Evolutionary conservation across 2,888 invertebrate species (phyloP).

Genomic region (Steinernema carpocapsae): DNA sequence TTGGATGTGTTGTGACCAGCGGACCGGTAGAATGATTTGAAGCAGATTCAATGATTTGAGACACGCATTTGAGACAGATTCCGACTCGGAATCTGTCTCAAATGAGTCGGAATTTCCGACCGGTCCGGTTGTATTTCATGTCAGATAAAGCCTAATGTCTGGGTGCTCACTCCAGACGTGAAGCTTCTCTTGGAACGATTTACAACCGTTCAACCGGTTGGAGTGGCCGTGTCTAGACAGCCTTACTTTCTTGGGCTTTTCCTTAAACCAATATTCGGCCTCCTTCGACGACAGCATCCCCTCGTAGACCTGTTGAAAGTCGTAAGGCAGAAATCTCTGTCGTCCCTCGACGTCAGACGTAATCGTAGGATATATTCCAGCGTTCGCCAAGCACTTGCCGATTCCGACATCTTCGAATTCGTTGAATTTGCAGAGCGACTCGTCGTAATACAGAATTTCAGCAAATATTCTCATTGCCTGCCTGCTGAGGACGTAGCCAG

Average conservation of each 20-base stretch:
- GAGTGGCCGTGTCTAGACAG: neutral
- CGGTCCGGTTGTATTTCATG: too few relatives aligned
- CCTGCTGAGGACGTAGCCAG: conserved; percentile 56
- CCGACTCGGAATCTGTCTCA: too few relatives aligned
- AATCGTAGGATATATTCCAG: conserved; percentile 52
- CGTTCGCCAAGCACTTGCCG: conserved; percentile 50
- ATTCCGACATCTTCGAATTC: conserved; percentile 58
- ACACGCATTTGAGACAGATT: too few relatives aligned
- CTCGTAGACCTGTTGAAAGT: conserved; percentile 15
- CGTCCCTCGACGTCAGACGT: conserved; percentile 46
- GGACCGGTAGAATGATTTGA: too few relatives aligned
- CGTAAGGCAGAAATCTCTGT: conserved; percentile 34
- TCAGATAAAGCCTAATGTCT: neutral
- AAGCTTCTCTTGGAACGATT: too few relatives aligned
- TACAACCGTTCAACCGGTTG: neutral
- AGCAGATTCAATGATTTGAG: too few relatives aligned
- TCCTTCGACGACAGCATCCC: neutral
- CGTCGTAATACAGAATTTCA: conserved; percentile 47
- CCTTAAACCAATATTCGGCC: conserved; percentile 29
- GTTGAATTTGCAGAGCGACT: conserved; percentile 52
- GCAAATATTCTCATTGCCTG: conserved; percentile 52
- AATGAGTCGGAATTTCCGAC: too few relatives aligned
- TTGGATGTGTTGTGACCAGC: too few relatives aligned
- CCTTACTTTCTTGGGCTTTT: conserved; percentile 25
- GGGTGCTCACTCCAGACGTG: too few relatives aligned